A percentile compares a stretch with the other conserved stretches of the same genome.
Evolutionary conservation across 1,140 invertebrate genomes (phyloP).

Genomic region (Pemphigus obesinymphae): DNA sequence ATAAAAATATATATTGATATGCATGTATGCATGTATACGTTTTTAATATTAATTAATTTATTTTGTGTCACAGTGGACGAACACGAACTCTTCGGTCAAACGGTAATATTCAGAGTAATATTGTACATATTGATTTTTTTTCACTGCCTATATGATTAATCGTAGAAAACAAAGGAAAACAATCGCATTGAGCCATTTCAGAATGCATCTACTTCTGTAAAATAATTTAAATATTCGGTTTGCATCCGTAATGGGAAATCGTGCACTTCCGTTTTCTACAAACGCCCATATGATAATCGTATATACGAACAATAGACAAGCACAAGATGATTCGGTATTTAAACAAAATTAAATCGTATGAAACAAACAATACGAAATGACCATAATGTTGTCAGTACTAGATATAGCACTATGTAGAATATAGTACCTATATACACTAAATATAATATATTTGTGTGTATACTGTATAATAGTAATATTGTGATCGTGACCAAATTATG

Average conservation of each 20-base stretch:
- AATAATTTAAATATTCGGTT: slow-evolving; percentile 21
- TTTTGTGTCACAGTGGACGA: not conserved
- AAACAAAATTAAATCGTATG: slow-evolving; percentile 15
- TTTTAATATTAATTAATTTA: not conserved
- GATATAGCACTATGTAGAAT: not conserved
- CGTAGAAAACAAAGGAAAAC: not conserved
- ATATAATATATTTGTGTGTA: not conserved
- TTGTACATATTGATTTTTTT: not conserved
- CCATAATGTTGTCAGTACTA: not conserved
- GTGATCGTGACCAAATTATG: not conserved
- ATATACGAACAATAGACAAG: not conserved
- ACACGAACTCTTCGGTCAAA: not conserved
- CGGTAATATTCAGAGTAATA: not conserved
- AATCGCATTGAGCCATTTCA: not conserved
- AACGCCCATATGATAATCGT: not conserved
- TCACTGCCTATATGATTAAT: not conserved
- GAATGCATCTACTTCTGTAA: not conserved
- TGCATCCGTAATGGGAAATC: slow-evolving; percentile 33
- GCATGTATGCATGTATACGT: too few species aligned
- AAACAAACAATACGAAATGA: not conserved
- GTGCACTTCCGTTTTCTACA: slow-evolving; percentile 31
- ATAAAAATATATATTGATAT: not conserved
- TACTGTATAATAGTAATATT: not conserved
- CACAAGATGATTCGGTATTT: not conserved
- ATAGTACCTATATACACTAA: not conserved